phyloP scores from a whole-genome alignment of 2,113 vertebrate genomes.

The Pycnonotus jocosus region DNA sequence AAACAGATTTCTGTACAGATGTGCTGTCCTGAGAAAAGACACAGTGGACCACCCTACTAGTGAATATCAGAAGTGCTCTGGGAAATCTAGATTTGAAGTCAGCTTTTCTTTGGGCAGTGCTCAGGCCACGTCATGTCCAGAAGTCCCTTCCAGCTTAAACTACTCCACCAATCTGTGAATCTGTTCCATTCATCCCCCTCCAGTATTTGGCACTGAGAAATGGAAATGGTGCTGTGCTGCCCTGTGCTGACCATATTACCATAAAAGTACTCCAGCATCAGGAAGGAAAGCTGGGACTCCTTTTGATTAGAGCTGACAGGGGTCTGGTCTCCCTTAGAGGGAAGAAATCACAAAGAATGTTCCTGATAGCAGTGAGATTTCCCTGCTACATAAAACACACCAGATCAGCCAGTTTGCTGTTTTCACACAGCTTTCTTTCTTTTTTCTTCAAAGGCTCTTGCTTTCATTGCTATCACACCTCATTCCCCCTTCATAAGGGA shows the following conservation, averaged over 20 bases:
- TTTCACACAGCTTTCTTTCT: background rate
- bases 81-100: background rate
- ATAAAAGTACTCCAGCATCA: background rate
- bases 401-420: background rate
- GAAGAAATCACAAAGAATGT: background rate
- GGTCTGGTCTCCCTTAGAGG: background rate
- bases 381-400: background rate
- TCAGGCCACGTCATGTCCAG: background rate
- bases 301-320: background rate
- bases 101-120: background rate
- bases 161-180: background rate
- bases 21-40: background rate
- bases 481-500: background rate
- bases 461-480: background rate
- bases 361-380: background rate
- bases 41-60: background rate
- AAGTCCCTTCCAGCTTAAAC: background rate
- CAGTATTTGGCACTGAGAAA: background rate
- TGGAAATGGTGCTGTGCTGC: background rate
- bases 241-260: background rate
- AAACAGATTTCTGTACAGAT: background rate
- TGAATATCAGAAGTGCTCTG: background rate
- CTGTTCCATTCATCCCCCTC: background rate
- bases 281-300: background rate
- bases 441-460: background rate